Evolutionary conservation across 2,888 invertebrate genomes (phyloP).

Genomic region (Polymixis flavicincta): DNA sequence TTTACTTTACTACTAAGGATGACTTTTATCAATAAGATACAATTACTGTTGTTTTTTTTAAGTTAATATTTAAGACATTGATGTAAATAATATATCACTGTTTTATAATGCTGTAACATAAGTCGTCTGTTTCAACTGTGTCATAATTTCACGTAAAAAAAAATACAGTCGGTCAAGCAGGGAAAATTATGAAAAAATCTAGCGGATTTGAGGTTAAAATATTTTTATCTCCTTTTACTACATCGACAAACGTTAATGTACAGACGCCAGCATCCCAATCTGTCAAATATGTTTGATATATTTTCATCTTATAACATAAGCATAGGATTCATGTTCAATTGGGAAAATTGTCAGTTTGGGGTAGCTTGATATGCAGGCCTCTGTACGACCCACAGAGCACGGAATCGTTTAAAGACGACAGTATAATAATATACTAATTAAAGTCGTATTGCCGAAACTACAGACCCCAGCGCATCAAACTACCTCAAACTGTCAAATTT

Average conservation of each 20-base stretch:
- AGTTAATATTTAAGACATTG: neutral
- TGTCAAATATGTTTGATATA: too few relatives aligned
- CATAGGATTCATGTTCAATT: too few relatives aligned
- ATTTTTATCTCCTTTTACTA: neutral
- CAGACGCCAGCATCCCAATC: too few relatives aligned
- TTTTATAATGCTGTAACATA: slow-evolving; percentile 13
- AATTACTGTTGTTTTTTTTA: slow-evolving; percentile 21
- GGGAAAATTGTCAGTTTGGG: too few relatives aligned
- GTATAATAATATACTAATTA: neutral
- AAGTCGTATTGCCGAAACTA: neutral
- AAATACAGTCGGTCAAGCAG: neutral
- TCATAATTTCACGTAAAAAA: neutral
- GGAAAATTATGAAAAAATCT: neutral
- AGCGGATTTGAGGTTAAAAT: neutral
- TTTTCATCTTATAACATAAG: too few relatives aligned
- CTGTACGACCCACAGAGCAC: neutral
- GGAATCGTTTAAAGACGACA: neutral
- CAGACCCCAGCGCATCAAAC: too few relatives aligned
- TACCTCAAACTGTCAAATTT: too few relatives aligned
- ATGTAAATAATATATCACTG: slow-evolving; percentile 37
- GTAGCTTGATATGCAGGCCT: too few relatives aligned
- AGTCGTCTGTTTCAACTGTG: slow-evolving; percentile 20
- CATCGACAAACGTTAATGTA: neutral
- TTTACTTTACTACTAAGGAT: neutral
- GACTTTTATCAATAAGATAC: neutral